Evolutionary conservation across 2,888 invertebrate genomes (phyloP), one percentile per base, ranked within the genome.

Genomic region (Agrochola lota): DNA sequence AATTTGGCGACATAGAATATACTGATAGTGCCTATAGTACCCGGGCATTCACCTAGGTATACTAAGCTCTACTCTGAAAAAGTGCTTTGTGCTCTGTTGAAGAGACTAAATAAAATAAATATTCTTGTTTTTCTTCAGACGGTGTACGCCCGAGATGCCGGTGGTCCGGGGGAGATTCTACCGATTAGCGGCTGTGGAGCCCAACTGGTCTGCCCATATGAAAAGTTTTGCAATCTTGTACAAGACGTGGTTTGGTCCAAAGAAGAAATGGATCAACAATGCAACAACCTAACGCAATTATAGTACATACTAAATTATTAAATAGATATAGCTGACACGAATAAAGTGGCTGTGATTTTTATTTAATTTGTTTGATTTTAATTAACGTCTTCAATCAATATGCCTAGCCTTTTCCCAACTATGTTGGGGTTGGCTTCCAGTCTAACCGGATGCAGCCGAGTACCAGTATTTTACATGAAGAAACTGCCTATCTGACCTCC

Each of bases 121-220:
- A 15, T n/a, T 9, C n/a, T 30, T 67, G 1, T 75, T 67, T 83
- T 84, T 86, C 88, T 89, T 26, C 92, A 97, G 97, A 94, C 97
- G 66, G 92, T 95, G n/a, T 97, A 97, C 85, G 89, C 95, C 23
- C 88, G 90, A n/a, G 93, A 94, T 46, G 95, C 96, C 1, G 96
- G 95, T 1, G 92, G 94, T 0, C 93, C 93, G 9, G 93, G 92
- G 0, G 86, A 91, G 63, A 84, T 94, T 0, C 90, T 97, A 49
- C 91, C 92, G 0, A 92, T 97, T 59, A 93, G 94, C 1, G 96
- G 96, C 4, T 97, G 97, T 86, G 94, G 94, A 0, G 94, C 89
- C 8, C 86, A 88, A 2, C 76, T 89, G 7, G 89, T 96, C 15
- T 97, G 97, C 87, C 96, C 97, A 67, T 95, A 97, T 74, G 94